These are phyloP conservation scores for Aphodius sticticus DNA, from an alignment of 2,888 invertebrate genomes.

Conservation along the genomic window DNA sequence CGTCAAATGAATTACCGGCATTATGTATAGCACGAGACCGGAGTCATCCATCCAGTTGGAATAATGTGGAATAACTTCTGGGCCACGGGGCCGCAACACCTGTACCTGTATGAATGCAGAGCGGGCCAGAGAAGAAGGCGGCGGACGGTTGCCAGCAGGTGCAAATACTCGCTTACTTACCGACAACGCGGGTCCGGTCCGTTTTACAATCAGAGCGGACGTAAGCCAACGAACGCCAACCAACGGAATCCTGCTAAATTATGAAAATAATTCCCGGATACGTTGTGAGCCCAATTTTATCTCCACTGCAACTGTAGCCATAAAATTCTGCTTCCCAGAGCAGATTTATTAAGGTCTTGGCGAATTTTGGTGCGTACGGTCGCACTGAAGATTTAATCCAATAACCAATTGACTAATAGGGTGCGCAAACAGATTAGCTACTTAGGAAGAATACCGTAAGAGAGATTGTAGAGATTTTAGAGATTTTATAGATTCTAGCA, in stretches of 20 bases:
- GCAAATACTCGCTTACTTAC: slow-evolving; percentile 16
- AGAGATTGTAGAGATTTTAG: too few relatives aligned
- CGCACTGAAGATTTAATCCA: too few relatives aligned
- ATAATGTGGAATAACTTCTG: slow-evolving; percentile 18
- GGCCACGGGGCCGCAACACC: slow-evolving; percentile 40
- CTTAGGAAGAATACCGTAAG: too few relatives aligned
- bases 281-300: background rate
- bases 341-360: too few relatives aligned
- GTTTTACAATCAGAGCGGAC: slow-evolving; percentile 24
- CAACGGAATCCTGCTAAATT: background rate
- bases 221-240: background rate
- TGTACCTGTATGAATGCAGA: slow-evolving; percentile 47
- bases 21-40: slow-evolving; percentile 25
- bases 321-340: too few relatives aligned
- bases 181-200: background rate
- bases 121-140: background rate
- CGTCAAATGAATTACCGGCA: slow-evolving; percentile 10
- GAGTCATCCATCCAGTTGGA: slow-evolving; percentile 13
- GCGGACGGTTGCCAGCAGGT: slow-evolving; percentile 13
- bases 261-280: background rate
- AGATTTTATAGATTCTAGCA: too few relatives aligned
- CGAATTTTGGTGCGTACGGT: too few relatives aligned
- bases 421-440: too few relatives aligned
- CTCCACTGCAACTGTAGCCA: too few relatives aligned
- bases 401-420: too few relatives aligned